Conservation (phyloP, 2,888 invertebrate genomes). For the Nemurella pictetii region DNA sequence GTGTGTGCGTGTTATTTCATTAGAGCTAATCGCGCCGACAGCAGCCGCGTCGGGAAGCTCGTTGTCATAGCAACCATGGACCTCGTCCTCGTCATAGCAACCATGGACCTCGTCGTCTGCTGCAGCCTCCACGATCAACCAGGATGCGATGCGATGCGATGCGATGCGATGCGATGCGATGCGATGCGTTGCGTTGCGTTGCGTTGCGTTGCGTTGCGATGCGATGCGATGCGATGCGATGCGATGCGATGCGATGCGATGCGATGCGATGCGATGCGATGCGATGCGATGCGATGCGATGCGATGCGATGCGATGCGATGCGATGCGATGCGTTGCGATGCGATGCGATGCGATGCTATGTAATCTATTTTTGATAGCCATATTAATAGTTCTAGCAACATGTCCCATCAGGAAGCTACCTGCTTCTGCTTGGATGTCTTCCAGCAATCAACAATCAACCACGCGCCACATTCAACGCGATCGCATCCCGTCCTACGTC, state of each 20-base stretch:
- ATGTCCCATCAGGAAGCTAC: no score
- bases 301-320: slow-evolving; percentile 5
- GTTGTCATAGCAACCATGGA: no score
- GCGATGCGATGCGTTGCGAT: slow-evolving; percentile 4
- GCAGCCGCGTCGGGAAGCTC: slow-evolving; percentile 5
- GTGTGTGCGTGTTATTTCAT: no score
- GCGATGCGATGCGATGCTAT: not conserved
- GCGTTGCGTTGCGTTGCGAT: not conserved
- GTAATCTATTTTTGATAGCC: no score
- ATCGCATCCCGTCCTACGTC: no score
- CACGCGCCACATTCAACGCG: no score
- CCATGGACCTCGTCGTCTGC: no score
- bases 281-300: not conserved
- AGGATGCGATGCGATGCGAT: not conserved
- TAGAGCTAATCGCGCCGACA: slow-evolving; percentile 37
- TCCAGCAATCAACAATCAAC: no score
- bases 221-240: not conserved
- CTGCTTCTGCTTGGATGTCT: no score
- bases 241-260: not conserved
- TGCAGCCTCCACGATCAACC: no score
- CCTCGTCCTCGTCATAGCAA: no score
- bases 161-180: not conserved
- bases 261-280: not conserved
- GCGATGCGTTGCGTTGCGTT: not conserved
- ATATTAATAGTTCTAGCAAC: no score